Evolutionary conservation across 2,113 vertebrate genomes (phyloP).

Genomic region (Bubo scandiacus): DNA sequence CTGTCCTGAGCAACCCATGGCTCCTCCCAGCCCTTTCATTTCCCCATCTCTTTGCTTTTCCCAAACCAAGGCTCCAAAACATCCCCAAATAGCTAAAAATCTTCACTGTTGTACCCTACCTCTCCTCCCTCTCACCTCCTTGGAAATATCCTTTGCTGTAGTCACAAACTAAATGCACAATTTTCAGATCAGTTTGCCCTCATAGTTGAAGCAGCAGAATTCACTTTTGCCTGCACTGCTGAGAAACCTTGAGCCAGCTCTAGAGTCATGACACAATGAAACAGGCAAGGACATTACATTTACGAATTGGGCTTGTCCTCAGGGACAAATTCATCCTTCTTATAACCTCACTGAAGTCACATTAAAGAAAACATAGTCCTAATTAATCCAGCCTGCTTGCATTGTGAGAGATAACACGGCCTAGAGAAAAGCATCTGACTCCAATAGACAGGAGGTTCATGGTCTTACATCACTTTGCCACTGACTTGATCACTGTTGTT

Average conservation of each 20-base stretch:
- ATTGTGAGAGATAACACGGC: neutral
- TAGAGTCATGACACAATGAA: neutral
- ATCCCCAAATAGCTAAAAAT: neutral
- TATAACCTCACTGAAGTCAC: neutral
- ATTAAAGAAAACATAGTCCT: neutral
- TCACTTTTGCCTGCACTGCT: neutral
- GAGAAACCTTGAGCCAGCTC: neutral
- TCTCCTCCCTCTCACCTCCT: neutral
- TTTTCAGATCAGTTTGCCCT: neutral
- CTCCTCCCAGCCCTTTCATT: neutral
- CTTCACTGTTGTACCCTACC: neutral
- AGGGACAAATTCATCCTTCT: conserved; percentile 15
- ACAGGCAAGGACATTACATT: neutral
- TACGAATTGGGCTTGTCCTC: neutral
- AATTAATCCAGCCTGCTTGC: conserved; percentile 41
- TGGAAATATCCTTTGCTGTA: neutral
- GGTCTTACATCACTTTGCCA: neutral
- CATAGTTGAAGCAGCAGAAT: neutral
- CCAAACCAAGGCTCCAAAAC: neutral
- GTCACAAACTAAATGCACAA: neutral
- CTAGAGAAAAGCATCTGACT: conserved; percentile 18
- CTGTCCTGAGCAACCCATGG: neutral
- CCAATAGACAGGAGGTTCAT: neutral
- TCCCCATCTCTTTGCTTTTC: neutral
- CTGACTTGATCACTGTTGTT: neutral